phyloP scores from a whole-genome alignment of 92 coral and sea anemone species.

The Phenganax marumi region DNA sequence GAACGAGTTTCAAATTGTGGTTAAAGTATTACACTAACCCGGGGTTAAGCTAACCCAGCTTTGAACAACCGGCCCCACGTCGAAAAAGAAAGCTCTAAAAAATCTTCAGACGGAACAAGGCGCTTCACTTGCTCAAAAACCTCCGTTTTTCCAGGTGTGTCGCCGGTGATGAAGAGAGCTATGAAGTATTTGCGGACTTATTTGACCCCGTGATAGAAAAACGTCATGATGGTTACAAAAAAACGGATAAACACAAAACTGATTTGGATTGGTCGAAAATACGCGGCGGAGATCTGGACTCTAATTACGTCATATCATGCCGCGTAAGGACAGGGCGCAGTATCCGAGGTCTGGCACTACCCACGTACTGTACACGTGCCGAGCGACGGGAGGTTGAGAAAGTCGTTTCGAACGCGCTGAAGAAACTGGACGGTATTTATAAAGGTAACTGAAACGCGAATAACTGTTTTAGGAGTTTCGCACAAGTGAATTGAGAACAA shows the following conservation, averaged over 20 bases:
- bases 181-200: conserved; percentile 71
- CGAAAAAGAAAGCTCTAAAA: no score
- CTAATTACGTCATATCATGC: conserved; percentile 75
- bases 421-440: conserved; percentile 71
- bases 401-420: conserved; percentile 65
- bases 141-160: conserved; percentile 52
- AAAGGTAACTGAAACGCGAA: conserved; percentile 49
- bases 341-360: conserved; percentile 79
- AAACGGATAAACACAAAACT: conserved; percentile 83
- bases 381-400: conserved; percentile 82
- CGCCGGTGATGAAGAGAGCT: conserved; percentile 89
- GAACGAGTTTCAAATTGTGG: no score
- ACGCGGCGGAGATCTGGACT: conserved; percentile 86
- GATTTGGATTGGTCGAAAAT: conserved; percentile 77
- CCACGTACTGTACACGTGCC: conserved; percentile 84
- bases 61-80: no score
- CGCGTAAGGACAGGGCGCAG: conserved; percentile 96
- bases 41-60: no score
- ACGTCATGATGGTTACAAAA: conserved; percentile 85
- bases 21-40: no score
- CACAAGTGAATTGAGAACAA: not conserved
- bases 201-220: conserved; percentile 83
- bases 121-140: no score
- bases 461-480: not conserved
- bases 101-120: no score